These are phyloP conservation scores for Menura novaehollandiae DNA, from an alignment of 2,113 vertebrate species.

Conservation along the genomic window DNA sequence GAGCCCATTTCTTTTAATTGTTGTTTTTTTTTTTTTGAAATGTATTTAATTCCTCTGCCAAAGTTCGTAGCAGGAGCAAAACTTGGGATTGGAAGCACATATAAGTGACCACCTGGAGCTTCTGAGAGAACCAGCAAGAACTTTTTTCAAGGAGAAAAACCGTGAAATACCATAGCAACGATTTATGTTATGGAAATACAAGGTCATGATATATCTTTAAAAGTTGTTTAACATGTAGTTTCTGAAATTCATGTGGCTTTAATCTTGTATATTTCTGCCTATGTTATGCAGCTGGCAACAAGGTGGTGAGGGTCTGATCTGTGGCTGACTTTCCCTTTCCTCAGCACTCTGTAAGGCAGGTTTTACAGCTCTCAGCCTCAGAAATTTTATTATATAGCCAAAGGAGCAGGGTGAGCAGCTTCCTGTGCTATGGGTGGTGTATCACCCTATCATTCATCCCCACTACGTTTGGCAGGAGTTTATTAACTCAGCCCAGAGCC, in stretches of 20 bases:
- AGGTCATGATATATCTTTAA: background rate
- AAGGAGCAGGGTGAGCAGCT: background rate
- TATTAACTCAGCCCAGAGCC: background rate
- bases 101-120: background rate
- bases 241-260: background rate
- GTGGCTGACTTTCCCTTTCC: background rate
- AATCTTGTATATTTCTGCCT: background rate
- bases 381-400: background rate
- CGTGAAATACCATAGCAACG: background rate
- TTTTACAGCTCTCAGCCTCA: background rate
- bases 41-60: background rate
- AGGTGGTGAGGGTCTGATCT: background rate
- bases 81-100: background rate
- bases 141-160: background rate
- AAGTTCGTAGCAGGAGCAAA: background rate
- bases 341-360: background rate
- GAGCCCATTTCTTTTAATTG: background rate
- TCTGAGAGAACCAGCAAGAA: background rate
- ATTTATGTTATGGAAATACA: background rate
- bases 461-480: background rate
- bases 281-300: background rate
- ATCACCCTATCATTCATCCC: background rate
- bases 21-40: background rate
- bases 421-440: background rate
- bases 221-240: background rate